Conservation (phyloP, 1,140 invertebrate genomes). For the Dufourea novaeangliae region DNA sequence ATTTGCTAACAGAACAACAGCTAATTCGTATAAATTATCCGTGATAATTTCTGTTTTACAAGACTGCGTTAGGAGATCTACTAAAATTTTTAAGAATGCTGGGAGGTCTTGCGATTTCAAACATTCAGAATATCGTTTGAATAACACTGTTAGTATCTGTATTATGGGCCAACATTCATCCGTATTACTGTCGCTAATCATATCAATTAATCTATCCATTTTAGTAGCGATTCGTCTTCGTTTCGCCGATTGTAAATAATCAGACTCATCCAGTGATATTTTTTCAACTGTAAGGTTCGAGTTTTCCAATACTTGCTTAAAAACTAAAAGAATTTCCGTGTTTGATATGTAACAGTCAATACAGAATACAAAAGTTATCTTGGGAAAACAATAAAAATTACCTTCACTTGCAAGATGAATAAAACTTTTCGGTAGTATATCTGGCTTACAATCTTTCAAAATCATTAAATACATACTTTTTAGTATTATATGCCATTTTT, state of each 20-base stretch:
- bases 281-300: constrained; percentile 23
- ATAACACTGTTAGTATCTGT: constrained; percentile 67
- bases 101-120: constrained; percentile 72
- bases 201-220: constrained; percentile 60
- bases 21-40: constrained; percentile 74
- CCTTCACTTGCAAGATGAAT: constrained; percentile 69
- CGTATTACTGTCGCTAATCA: constrained; percentile 55
- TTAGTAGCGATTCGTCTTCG: constrained; percentile 52
- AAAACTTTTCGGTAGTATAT: constrained; percentile 56
- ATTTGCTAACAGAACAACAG: constrained; percentile 70
- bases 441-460: constrained; percentile 62
- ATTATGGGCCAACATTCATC: constrained; percentile 65
- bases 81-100: constrained; percentile 73
- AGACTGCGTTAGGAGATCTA: constrained; percentile 70
- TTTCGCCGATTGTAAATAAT: constrained; percentile 51
- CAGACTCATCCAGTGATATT: constrained; percentile 13
- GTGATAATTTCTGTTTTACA: constrained; percentile 72
- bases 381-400: constrained; percentile 42
- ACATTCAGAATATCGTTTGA: constrained; percentile 77
- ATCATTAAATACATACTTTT: constrained; percentile 65
- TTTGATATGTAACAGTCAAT: constrained; percentile 15
- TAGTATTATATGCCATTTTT: constrained; percentile 70
- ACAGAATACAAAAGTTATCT: neutral
- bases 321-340: constrained; percentile 56
- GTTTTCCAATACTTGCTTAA: constrained; percentile 65